Base-by-base conservation (phyloP, 92 coral and sea anemone genomes). In the Meandrina meandrites region DNA sequence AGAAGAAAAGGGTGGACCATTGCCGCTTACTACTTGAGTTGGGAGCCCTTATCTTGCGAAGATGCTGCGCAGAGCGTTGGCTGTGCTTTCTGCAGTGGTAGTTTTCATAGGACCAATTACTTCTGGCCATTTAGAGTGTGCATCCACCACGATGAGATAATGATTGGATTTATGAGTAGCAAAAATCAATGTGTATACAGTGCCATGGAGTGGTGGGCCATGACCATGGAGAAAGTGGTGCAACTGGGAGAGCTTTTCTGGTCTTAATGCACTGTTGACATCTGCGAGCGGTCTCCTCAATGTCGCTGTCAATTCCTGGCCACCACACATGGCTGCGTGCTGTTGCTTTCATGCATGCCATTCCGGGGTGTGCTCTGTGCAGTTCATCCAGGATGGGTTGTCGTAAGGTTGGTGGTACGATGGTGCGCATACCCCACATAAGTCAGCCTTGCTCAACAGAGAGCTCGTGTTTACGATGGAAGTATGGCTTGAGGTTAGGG, bases 1-100 rank as follows among this genome's bases (percentile, higher is more conserved):
- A 17, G 92, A 90, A 78, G 79, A 89, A 71, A 81, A 90, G 75
- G 84, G 90, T 11, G 88, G 93, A 7, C 90, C 90, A 77, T 90
- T 86, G 62, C 87, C 93, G 14, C 87, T 81, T 11, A 86, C 87
- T 30, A 90, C 16, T 35, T 86, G 74, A 24, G 67, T 88, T 19
- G 84, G 90, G 19, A 90, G 76, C 24, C 90, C 93, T 35, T 88
- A 80, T 14, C 70, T 83, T 8, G 78, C 60, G 82, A 88, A 80
- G 87, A 88, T 60, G 79, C 36, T 45, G 30, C 83, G 76, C 84
- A 81, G 62, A 50, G 79, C 74, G 45, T 89, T 78, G 73, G 75
- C 80, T 15, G 86, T 89, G n/a, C n/a, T n/a, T n/a, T n/a, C n/a
- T n/a, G n/a, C n/a, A n/a, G n/a, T n/a, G n/a, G n/a, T n/a, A n/a